Evolutionary conservation across 2,888 invertebrate genomes (phyloP).

Genomic region (Ectemnius continuus): DNA sequence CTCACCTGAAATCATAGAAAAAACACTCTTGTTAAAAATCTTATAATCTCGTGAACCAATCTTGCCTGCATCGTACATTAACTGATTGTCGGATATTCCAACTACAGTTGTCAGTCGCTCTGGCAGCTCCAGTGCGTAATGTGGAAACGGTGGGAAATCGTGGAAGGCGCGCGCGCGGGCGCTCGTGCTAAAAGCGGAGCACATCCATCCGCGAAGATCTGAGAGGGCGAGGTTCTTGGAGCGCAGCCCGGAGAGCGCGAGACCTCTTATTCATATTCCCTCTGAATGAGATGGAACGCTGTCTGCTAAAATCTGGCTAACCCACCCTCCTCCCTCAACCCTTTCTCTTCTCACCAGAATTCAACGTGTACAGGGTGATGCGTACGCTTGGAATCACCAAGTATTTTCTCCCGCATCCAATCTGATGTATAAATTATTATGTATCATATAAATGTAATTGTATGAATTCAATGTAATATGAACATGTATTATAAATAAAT

Average conservation of each 20-base stretch:
- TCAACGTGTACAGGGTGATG: background rate
- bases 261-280: conserved; percentile 57
- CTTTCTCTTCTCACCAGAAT: conserved; percentile 11
- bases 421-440: background rate
- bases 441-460: too few species aligned
- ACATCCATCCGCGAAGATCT: conserved; percentile 43
- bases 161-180: background rate
- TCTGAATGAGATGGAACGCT: conserved; percentile 61
- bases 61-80: too few species aligned
- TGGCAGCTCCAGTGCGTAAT: too few species aligned
- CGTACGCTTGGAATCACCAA: too few species aligned
- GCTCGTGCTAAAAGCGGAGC: too few species aligned
- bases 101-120: too few species aligned
- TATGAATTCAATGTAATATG: too few species aligned
- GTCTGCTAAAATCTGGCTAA: conserved; percentile 35
- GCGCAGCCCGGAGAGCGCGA: conserved; percentile 47
- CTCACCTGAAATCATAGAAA: too few species aligned
- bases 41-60: too few species aligned
- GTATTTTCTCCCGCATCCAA: background rate
- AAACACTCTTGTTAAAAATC: too few species aligned
- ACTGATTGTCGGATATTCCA: too few species aligned
- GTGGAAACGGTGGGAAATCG: conserved; percentile 5
- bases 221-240: conserved; percentile 52
- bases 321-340: background rate
- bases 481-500: too few species aligned